Evolutionary conservation across 2,888 invertebrate species (phyloP).

Genomic region (Marasmarcha lunaedactyla): DNA sequence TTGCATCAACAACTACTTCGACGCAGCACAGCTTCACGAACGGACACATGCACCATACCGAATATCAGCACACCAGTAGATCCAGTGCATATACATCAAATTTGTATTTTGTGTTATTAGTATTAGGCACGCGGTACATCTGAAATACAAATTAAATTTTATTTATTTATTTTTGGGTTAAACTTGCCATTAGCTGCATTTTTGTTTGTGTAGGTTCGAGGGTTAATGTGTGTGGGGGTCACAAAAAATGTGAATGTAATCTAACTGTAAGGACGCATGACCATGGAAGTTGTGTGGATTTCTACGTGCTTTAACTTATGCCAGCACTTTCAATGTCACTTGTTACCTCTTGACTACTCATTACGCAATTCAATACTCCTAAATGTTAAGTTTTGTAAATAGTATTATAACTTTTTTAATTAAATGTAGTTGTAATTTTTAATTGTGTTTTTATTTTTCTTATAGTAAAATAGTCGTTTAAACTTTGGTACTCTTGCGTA

Average conservation of each 20-base stretch:
- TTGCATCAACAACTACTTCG: slow-evolving; percentile 3
- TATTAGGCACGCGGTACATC: slow-evolving; percentile 16
- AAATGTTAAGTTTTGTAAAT: slow-evolving; percentile 58
- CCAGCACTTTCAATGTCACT: slow-evolving; percentile 19
- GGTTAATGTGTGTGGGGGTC: too few species aligned
- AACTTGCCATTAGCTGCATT: too few species aligned
- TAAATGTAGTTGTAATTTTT: slow-evolving; percentile 29
- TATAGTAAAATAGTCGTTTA: too few species aligned
- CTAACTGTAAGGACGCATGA: too few species aligned
- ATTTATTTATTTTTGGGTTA: too few species aligned
- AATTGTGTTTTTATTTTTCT: slow-evolving; percentile 19
- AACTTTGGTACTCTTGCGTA: too few species aligned
- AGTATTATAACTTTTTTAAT: slow-evolving; percentile 38
- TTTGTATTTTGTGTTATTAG: slow-evolving; percentile 28
- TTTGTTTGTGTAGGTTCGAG: too few species aligned
- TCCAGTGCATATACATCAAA: slow-evolving; percentile 14
- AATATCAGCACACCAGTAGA: slow-evolving; percentile 13
- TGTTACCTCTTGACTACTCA: slow-evolving; percentile 32
- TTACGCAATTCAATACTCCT: slow-evolving; percentile 61
- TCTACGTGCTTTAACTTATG: slow-evolving; percentile 1
- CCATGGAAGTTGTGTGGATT: too few species aligned
- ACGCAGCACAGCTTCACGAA: background rate
- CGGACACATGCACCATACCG: background rate
- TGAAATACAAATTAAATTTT: too few species aligned
- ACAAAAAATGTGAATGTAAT: too few species aligned